Evolutionary conservation across 2,888 invertebrate genomes (phyloP), one percentile per base, ranked within the genome.

Genomic region (Seladonia tumulorum): DNA sequence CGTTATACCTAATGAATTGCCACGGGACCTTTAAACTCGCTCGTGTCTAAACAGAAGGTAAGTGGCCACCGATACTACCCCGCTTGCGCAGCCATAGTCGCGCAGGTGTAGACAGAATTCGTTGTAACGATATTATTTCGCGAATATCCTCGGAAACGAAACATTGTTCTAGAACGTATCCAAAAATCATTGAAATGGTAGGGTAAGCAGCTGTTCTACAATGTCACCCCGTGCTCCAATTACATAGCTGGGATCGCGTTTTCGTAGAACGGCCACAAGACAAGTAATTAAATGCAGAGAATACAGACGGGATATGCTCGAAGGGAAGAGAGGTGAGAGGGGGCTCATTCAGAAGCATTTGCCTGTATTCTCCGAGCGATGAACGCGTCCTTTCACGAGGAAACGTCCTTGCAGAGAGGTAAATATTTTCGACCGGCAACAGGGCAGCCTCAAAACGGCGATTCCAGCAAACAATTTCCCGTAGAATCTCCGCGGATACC

Each of bases 261-360:
- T 75, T 29, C 14, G 35, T 22, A 10, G 49, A 49, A 63, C 45
- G 49, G 53, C 60, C 66, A 76, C 72, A 72, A 81, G 72, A 72
- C 57, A 81, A 81, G 72, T 57, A 81, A 83, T 73, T 76, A 76
- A 76, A 76, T 39, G 45, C 42, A 39, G 76, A 16, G 29, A 53
- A 63, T 22, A 35, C 66, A 57, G 70, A 79, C 60, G 57, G 66
- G 66, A 79, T 82, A 22, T 74, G 35, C 42, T 18, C 18, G 16
- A 18, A 18, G 18, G 35, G 66, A 2, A 16, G 60, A 63, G 29
- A 63, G 60, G 7, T 7, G 29, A 16, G 60, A 49, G 29, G 14
- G 70, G 79, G 82, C 57, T 79, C 74, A 63, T 76, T 75, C 82
- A 39, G 45, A 79, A 79, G 25, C 57, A 18, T 22, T 22, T n/a